A percentile compares a stretch with the other conserved stretches of the same genome.
phyloP scores from a whole-genome alignment of 1,140 invertebrate species.

The Drosophila miranda region DNA sequence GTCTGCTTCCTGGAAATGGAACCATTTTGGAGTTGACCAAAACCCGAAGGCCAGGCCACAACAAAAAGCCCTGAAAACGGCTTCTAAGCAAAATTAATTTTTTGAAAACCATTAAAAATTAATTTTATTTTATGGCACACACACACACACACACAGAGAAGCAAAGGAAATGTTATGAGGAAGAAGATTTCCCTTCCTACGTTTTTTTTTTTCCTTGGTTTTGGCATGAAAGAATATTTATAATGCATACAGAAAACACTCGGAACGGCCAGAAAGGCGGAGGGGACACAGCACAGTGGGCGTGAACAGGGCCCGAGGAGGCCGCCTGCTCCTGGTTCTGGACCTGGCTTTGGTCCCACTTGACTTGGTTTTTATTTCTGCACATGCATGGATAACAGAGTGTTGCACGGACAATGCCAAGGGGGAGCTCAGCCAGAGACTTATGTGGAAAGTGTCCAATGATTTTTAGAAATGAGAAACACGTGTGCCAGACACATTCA shows the following conservation, averaged over 20 bases:
- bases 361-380: constrained; percentile 70
- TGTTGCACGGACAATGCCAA: constrained; percentile 13
- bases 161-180: constrained; percentile 57
- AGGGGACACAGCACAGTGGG: constrained; percentile 11
- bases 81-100: constrained; percentile 76
- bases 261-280: constrained; percentile 10
- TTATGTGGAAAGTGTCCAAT: too few species aligned
- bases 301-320: constrained; percentile 14
- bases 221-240: constrained; percentile 65
- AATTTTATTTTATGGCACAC: constrained; percentile 70
- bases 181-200: constrained; percentile 16
- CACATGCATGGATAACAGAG: constrained; percentile 14
- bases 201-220: constrained; percentile 24
- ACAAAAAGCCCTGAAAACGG: constrained; percentile 46
- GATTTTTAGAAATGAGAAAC: too few species aligned
- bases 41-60: constrained; percentile 35
- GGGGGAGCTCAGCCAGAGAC: background rate
- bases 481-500: too few species aligned
- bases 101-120: constrained; percentile 79
- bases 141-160: background rate
- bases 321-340: constrained; percentile 37
- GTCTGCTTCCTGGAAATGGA: too few species aligned
- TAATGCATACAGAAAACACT: constrained; percentile 74
- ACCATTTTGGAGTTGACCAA: constrained; percentile 10
- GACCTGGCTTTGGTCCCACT: constrained; percentile 53